phyloP scores from a whole-genome alignment of 2,113 vertebrate species.

The Acrocephalus arundinaceus region DNA sequence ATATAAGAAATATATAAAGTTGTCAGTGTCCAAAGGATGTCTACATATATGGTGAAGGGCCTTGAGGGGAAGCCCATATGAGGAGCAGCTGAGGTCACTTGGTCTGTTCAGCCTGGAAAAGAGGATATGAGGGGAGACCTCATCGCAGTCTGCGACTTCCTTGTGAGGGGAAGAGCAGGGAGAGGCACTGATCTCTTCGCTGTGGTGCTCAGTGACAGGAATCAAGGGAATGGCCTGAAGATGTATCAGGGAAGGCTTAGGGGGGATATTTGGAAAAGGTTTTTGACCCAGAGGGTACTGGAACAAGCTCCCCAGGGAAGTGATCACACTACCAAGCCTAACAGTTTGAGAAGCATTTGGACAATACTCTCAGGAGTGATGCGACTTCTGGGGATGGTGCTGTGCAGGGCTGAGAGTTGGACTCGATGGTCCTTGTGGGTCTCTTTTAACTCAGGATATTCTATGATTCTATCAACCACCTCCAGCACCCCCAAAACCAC shows the following conservation, averaged over 20 bases:
- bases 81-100: not conserved
- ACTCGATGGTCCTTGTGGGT: not conserved
- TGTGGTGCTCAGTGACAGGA: not conserved
- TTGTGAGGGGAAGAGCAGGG: not conserved
- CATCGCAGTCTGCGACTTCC: accelerated
- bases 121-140: not conserved
- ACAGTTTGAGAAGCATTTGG: accelerated
- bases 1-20: not conserved
- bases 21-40: not conserved
- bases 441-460: not conserved
- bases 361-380: not conserved
- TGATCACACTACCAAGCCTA: not conserved
- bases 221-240: not conserved
- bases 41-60: accelerated
- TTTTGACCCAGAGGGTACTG: not conserved
- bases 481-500: not conserved
- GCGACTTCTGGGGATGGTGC: not conserved
- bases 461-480: accelerated
- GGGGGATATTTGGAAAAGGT: not conserved
- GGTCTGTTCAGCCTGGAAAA: not conserved
- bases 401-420: not conserved
- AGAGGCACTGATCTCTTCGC: accelerated
- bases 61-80: accelerated
- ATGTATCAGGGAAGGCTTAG: not conserved
- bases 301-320: not conserved